A percentile compares a stretch with the other conserved stretches of the same genome.
These are phyloP conservation scores for Philopotamus ludificatus DNA, from an alignment of 1,140 invertebrate species.

Conservation along the genomic window DNA sequence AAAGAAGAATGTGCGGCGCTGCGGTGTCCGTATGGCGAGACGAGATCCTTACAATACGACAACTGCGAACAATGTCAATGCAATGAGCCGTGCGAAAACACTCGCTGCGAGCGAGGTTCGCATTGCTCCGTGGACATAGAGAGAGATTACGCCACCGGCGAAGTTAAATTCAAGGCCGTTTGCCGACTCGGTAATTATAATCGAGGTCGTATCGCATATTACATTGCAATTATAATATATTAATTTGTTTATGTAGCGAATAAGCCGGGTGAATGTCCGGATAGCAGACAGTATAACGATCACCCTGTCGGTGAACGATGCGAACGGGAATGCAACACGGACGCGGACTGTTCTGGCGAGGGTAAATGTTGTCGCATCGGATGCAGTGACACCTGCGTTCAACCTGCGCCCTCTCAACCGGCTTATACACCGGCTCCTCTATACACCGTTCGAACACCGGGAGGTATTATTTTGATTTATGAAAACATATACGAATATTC, in stretches of 20 bases:
- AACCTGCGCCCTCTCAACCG: conserved; percentile 51
- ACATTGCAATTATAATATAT: background rate
- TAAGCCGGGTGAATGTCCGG: conserved; percentile 76
- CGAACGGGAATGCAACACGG: conserved; percentile 71
- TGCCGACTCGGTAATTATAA: conserved; percentile 63
- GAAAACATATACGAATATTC: background rate
- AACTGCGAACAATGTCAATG: conserved; percentile 77
- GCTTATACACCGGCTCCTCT: conserved; percentile 45
- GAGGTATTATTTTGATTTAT: conserved; percentile 25
- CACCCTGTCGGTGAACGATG: conserved; percentile 52
- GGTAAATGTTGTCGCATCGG: conserved; percentile 81
- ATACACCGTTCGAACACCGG: conserved; percentile 35
- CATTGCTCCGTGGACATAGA: conserved; percentile 66
- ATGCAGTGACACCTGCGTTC: conserved; percentile 71
- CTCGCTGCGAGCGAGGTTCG: conserved; percentile 63
- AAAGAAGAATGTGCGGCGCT: conserved; percentile 60
- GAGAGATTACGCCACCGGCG: conserved; percentile 51
- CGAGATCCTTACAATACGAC: conserved; percentile 63
- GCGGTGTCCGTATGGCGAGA: conserved; percentile 74
- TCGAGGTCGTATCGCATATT: background rate
- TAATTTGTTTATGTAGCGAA: conserved; percentile 48
- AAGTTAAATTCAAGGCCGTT: conserved; percentile 48
- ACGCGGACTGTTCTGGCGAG: conserved; percentile 76
- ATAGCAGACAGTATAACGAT: conserved; percentile 45
- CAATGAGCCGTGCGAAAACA: conserved; percentile 68